Evolutionary conservation across 2,888 invertebrate species (phyloP), one percentile per base, ranked within the genome.

Genomic region (Germaria angustata): DNA sequence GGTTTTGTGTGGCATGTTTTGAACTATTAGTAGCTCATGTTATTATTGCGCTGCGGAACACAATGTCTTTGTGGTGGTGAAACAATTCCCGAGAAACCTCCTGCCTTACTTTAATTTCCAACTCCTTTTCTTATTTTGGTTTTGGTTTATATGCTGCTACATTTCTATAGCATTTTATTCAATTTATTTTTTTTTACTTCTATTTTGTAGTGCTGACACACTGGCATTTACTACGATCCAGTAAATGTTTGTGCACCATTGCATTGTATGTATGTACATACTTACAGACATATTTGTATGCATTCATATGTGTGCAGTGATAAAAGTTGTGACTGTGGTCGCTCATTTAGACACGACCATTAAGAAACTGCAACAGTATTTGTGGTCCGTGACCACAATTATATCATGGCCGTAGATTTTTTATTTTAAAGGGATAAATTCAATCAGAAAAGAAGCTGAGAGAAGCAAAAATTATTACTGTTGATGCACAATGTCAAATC

Each of bases 101-200:
- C 90, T 90, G 90, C 90, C 90, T 90, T 90, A 90, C 90, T 90
- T 90, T 86, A 87, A 87, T 88, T 89, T 87, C 86, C 86, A 80
- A 85, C 88, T 89, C 88, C 89, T 88, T 88, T 63, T 84, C n/a
- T 75, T 77, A 73, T 17, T 13, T 61, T 46, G 69, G 9, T 71
- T 59, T 73, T 79, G 36, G 49, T 61, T 79, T 59, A 41, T 61
- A 32, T 53, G 57, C 46, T 63, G 61, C 41, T 41, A 63, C 46
- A 65, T 68, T 69, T 71, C 39, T 53, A 34, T 39, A 55, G 9
- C 28, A 46, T n/a, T 66, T 55, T 44, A n/a, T n/a, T n/a, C n/a
- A n/a, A n/a, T n/a, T n/a, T n/a, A n/a, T n/a, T 34, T 71, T 51
- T 28, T 20, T 39, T 51, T 17, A 6, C 1, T 69, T 53, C 61